phyloP scores from a whole-genome alignment of 2,797 vertebrate genomes.

The Sebastes hopkinsi region DNA sequence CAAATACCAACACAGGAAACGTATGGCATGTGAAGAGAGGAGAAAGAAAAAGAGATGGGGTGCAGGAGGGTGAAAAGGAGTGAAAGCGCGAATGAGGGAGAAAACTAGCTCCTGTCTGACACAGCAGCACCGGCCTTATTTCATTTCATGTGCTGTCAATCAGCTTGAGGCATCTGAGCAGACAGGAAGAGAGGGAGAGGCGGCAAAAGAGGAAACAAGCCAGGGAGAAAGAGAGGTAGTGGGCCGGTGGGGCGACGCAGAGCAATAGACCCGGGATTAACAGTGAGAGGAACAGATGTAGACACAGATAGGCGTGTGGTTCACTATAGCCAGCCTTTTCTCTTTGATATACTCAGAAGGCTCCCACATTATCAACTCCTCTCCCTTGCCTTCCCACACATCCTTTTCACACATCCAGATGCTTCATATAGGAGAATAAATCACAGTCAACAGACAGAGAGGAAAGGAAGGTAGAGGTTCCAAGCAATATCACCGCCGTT shows the following conservation, averaged over 20 bases:
- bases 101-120: conserved; percentile 67
- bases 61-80: conserved; percentile 57
- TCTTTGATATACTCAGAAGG: conserved; percentile 62
- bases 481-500: conserved; percentile 27
- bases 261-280: conserved; percentile 70
- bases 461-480: conserved; percentile 31
- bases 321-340: conserved; percentile 53
- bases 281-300: conserved; percentile 68
- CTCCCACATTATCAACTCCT: conserved; percentile 37
- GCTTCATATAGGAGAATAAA: conserved; percentile 50
- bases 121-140: conserved; percentile 69
- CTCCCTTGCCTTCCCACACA: conserved; percentile 36
- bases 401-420: conserved; percentile 47
- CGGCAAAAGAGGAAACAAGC: conserved; percentile 53
- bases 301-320: conserved; percentile 63
- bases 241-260: conserved; percentile 51
- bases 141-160: conserved; percentile 81
- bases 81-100: conserved; percentile 60
- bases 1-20: conserved; percentile 55
- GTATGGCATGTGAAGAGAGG: conserved; percentile 48
- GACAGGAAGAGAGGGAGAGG: conserved; percentile 52
- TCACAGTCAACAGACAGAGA: conserved; percentile 42
- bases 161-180: conserved; percentile 65
- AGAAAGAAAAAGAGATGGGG: conserved; percentile 19
- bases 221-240: conserved; percentile 42